These are phyloP conservation scores for Ceyx melanurus DNA, from an alignment of 2,113 vertebrate genomes.

Conservation along the genomic window DNA sequence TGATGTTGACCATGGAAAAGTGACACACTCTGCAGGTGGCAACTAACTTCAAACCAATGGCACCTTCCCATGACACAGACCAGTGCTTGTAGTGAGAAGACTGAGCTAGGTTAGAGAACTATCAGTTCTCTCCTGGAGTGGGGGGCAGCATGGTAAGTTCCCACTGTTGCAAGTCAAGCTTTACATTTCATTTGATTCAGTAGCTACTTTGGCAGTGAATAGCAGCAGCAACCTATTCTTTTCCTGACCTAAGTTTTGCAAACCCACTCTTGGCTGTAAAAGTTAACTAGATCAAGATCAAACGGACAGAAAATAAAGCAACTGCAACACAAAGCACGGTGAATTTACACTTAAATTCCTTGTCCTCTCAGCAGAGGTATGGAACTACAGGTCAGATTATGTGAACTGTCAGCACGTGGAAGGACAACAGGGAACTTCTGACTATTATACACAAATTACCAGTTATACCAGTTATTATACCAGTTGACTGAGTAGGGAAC, in stretches of 20 bases:
- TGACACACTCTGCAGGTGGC: not conserved
- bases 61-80: not conserved
- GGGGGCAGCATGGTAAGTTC: not conserved
- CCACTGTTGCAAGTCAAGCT: not conserved
- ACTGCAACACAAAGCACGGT: not conserved
- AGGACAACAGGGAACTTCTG: not conserved
- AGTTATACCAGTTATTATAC: not conserved
- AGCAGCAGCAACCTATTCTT: not conserved
- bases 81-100: not conserved
- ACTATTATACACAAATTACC: not conserved
- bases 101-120: not conserved
- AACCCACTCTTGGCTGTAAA: not conserved
- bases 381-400: not conserved
- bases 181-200: not conserved
- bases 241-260: not conserved
- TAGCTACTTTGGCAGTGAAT: not conserved
- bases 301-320: not conserved
- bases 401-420: not conserved
- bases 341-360: not conserved
- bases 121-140: not conserved
- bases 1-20: not conserved
- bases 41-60: not conserved
- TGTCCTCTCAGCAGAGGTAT: not conserved
- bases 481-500: not conserved
- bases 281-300: not conserved